Evolutionary conservation across 2,113 vertebrate species (phyloP).

Genomic region (Cathartes aura): DNA sequence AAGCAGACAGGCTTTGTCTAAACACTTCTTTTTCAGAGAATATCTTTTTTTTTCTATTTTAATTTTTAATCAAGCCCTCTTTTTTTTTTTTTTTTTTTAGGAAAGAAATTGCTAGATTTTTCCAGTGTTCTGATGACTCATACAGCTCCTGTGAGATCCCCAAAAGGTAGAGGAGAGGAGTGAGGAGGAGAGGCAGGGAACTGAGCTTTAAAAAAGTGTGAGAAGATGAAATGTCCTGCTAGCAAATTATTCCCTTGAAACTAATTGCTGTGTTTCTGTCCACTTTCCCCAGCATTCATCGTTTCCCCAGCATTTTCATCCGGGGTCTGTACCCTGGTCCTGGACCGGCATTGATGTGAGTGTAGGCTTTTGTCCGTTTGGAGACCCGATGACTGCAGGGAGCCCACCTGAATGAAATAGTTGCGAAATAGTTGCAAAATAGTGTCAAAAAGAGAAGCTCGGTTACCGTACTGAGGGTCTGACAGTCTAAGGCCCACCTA

Average conservation of each 20-base stretch:
- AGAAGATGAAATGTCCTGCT: not conserved
- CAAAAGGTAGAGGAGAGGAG: not conserved
- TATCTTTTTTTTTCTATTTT: constrained; percentile 65
- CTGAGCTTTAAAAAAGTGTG: not conserved
- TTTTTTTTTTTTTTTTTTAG: not conserved
- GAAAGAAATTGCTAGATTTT: constrained; percentile 51
- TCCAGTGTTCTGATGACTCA: constrained; percentile 36
- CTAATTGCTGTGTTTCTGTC: not conserved
- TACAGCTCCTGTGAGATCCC: not conserved
- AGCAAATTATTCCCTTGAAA: not conserved
- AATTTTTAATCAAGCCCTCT: constrained; percentile 72
- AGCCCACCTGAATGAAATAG: not conserved
- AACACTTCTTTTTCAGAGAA: constrained; percentile 78
- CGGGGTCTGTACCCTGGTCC: not conserved
- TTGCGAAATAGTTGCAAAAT: not conserved
- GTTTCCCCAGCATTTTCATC: not conserved
- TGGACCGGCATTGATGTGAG: not conserved
- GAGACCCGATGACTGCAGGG: not conserved
- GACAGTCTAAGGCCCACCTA: not conserved
- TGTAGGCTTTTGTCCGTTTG: not conserved
- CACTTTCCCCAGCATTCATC: not conserved
- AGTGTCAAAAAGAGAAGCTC: not conserved
- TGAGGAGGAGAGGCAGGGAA: constrained; percentile 10
- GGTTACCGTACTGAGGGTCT: rapidly evolving
- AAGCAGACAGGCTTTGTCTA: constrained; percentile 83